phyloP scores from a whole-genome alignment of 2,888 invertebrate genomes.

The Minunthozetes semirufus region DNA sequence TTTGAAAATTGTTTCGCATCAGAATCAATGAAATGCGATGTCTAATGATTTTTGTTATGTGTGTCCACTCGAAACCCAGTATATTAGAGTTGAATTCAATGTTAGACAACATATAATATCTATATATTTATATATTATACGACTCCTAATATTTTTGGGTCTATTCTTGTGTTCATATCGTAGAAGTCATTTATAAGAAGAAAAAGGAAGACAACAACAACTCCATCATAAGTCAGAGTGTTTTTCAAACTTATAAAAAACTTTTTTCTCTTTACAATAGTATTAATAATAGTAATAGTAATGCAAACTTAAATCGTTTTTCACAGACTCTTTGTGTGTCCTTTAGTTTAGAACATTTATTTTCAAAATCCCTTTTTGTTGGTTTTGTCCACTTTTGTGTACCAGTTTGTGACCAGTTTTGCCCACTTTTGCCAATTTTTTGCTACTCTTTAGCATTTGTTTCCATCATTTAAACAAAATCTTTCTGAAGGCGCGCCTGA shows the following conservation, averaged over 20 bases:
- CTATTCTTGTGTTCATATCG: not conserved
- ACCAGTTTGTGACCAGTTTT: not conserved
- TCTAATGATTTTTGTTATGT: no score
- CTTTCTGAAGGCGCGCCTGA: constrained; percentile 85
- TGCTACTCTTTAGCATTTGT: not conserved
- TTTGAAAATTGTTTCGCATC: not conserved
- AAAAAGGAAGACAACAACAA: not conserved
- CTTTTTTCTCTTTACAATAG: not conserved
- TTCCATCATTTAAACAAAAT: constrained; percentile 79
- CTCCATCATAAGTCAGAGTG: not conserved
- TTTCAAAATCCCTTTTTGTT: not conserved
- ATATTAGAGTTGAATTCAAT: not conserved
- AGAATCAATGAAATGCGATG: not conserved
- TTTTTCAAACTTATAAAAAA: constrained; percentile 8
- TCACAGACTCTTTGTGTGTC: not conserved
- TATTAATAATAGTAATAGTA: not conserved
- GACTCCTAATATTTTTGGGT: no score
- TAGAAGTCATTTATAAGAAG: not conserved
- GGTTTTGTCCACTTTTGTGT: not conserved
- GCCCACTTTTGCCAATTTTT: not conserved
- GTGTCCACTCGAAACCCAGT: not conserved
- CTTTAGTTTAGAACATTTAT: not conserved
- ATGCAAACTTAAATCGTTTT: constrained; percentile 10
- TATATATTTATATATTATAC: no score
- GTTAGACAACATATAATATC: no score